Base-by-base conservation (phyloP, 2,888 invertebrate species). In the Therioaphis trifolii region DNA sequence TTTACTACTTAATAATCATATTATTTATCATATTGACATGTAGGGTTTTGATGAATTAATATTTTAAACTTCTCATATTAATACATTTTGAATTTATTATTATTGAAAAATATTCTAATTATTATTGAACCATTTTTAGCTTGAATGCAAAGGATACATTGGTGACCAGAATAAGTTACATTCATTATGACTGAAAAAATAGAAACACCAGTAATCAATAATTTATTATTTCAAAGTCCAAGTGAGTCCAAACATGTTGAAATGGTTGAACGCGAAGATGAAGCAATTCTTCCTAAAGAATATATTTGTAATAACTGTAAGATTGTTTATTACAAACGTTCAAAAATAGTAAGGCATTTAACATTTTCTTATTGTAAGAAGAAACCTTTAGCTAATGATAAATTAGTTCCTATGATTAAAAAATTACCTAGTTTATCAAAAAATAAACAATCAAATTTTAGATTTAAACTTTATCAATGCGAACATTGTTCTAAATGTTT, bases 271-370 rank as follows among this genome's bases (percentile, higher is more conserved):
- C 11, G 29, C 9, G 29, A 49, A 49, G 29, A 29, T 29, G 29
- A 77, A 63, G 63, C 15, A 11, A 49, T 63, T 40, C n/a, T 69
- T 12, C 52, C 78, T 14, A 52, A 69, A 55, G 40, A 79, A 69
- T 79, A 79, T 69, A 55, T 55, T n/a, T 79, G 78, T 21, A 40
- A 69, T 55, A 52, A 55, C 15, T 79, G 78, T 79, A 27, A 43
- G 4, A 15, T 43, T 69, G 40, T 79, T 9, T 79, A 43, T 40
- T 27, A 69, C 27, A 79, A 79, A 69, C 66, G 69, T 24, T 24
- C 27, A 55, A 52, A 79, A 27, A 79, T 79, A 69, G 35, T 43
- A 11, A 79, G 14, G 24, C 78, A 79, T 79, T 43, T 79, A n/a
- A 69, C 52, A 69, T 68, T 55, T 11, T 79, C 52, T n/a, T 14